Evolutionary conservation across 2,888 invertebrate species (phyloP).

Genomic region (Ametastegia equiseti): DNA sequence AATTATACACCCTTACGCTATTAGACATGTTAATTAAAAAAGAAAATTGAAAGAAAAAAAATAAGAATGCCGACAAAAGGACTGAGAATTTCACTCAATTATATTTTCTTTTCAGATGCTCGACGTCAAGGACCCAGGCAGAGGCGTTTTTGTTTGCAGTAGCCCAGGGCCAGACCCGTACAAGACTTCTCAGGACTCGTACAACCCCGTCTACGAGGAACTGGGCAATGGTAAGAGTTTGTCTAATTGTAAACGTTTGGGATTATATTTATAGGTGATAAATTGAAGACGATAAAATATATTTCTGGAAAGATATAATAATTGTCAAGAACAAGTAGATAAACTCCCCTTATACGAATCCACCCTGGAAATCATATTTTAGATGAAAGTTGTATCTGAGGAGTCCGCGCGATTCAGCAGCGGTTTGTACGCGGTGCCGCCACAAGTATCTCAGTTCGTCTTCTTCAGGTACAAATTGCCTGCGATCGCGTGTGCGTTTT

Average conservation of each 20-base stretch:
- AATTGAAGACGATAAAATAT: too few relatives aligned
- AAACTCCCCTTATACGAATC: neutral
- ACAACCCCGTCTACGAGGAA: conserved; percentile 91
- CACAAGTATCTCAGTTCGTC: neutral
- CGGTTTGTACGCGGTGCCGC: neutral
- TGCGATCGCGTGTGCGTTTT: neutral
- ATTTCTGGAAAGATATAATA: too few relatives aligned
- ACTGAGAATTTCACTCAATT: neutral
- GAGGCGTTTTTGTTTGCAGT: conserved; percentile 74
- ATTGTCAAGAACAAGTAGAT: too few relatives aligned
- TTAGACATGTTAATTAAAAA: too few relatives aligned
- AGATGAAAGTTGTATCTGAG: conserved; percentile 65
- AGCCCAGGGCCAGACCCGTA: conserved; percentile 83
- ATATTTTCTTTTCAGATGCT: conserved; percentile 67
- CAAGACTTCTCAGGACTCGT: conserved; percentile 79
- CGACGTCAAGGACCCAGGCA: conserved; percentile 70
- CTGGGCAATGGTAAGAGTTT: conserved; percentile 80
- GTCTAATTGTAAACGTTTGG: too few relatives aligned
- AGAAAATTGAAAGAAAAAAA: neutral
- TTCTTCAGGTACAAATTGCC: conserved; percentile 20
- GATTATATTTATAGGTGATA: too few relatives aligned
- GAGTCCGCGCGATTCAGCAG: neutral
- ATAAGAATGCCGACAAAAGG: too few relatives aligned
- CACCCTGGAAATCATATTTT: conserved; percentile 59
- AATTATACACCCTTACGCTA: too few relatives aligned